Base-by-base conservation (phyloP, 2,113 vertebrate genomes). In the Origma solitaria region DNA sequence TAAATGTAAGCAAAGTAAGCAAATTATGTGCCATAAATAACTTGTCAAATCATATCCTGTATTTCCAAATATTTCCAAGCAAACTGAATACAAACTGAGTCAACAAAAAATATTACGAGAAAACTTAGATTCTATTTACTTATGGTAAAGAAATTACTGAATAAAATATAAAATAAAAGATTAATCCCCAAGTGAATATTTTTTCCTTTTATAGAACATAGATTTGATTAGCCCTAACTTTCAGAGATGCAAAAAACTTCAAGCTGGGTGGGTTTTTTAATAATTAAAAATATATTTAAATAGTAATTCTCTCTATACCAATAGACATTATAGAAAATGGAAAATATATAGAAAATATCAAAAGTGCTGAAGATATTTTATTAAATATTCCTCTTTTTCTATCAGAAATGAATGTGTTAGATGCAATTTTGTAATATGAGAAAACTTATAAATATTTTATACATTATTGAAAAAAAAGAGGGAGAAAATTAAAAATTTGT, bases 11-110 rank as follows among this genome's bases (percentile, higher is more conserved):
- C 25, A 88, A 94, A 88, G 40, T 22, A 84, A 94, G 33, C 10
- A 92, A 94, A 94, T 81, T 95, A 68, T 81, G 10, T 83, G 44
- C 31, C 40, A 83, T 82, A 94, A 92, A 94, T 86, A 95, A 94
- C 58, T 87, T 91, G 50, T 86, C 70, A 94, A 92, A 92, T 77
- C 64, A 68, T 76, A 83, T 68, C 35, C 13, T 66, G 28, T 73
- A 51, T 51, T 51, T 19, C 45, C 22, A 92, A 82, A 21, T 66
- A 73, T 86, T 95, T 92, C 42, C 47, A 88, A 90, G 35, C 17
- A 82, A 22, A 73, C 42, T 80, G 62, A 40, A 64, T 49, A 69
- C 11, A 87, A 93, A 85, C 20, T 86, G 66, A 94, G 81, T 89
- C 49, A 76, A 86, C 10, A 62, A 37, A 69, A 62, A 79, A 28